Evolutionary conservation across 2,797 vertebrate species (phyloP).

Genomic region (Argentina silus): DNA sequence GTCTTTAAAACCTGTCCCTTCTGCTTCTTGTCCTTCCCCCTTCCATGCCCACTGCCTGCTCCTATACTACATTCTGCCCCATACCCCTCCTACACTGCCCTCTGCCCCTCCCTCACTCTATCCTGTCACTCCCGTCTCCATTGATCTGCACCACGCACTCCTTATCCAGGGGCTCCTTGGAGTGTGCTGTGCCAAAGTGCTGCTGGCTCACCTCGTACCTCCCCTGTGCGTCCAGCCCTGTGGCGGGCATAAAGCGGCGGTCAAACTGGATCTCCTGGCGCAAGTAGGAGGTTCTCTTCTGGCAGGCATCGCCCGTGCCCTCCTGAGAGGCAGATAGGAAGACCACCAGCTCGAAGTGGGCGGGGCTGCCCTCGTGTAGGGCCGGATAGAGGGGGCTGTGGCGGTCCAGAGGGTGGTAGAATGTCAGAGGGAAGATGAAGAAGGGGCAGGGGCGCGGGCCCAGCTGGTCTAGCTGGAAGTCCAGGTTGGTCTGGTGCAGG

Average conservation of each 20-base stretch:
- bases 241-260: slow-evolving; percentile 82
- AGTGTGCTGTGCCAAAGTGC: slow-evolving; percentile 86
- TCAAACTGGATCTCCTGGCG: slow-evolving; percentile 90
- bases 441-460: slow-evolving; percentile 86
- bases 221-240: slow-evolving; percentile 81
- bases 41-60: neutral
- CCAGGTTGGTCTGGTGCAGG: slow-evolving; percentile 89
- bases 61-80: neutral
- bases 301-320: slow-evolving; percentile 91
- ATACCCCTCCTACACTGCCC: too few relatives aligned
- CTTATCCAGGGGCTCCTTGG: slow-evolving; percentile 80
- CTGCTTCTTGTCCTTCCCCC: neutral
- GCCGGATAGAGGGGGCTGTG: slow-evolving; percentile 86
- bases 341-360: slow-evolving; percentile 90
- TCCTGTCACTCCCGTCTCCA: slow-evolving; percentile 81
- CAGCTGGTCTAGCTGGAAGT: slow-evolving; percentile 87
- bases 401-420: slow-evolving; percentile 85
- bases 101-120: slow-evolving; percentile 58
- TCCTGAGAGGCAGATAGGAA: slow-evolving; percentile 94
- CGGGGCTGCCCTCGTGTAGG: slow-evolving; percentile 79
- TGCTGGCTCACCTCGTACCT: slow-evolving; percentile 87
- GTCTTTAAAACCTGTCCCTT: slow-evolving; percentile 8
- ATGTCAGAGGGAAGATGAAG: slow-evolving; percentile 93
- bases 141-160: slow-evolving; percentile 90
- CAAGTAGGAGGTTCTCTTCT: slow-evolving; percentile 95